A percentile compares a stretch with the other conserved stretches of the same genome.
Conservation (phyloP, 2,113 vertebrate species). For the Sebastes schlegelii region DNA sequence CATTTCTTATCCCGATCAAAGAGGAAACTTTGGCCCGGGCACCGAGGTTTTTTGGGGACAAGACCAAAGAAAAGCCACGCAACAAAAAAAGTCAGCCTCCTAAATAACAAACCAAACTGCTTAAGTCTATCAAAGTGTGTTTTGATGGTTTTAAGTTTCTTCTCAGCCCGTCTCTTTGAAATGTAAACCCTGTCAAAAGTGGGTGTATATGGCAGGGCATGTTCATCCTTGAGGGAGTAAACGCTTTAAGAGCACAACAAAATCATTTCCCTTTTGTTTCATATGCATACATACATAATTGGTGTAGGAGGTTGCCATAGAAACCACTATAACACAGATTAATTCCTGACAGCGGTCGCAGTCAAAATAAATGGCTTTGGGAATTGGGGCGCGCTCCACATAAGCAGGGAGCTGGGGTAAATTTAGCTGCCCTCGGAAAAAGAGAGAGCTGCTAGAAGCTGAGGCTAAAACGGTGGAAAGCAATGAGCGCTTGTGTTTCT, state of each 20-base stretch:
- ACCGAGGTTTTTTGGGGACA: conserved; percentile 45
- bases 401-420: conserved; percentile 74
- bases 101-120: conserved; percentile 49
- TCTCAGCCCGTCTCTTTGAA: conserved; percentile 54
- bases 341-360: conserved; percentile 78
- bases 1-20: conserved; percentile 25
- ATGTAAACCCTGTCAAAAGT: conserved; percentile 55
- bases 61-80: conserved; percentile 44
- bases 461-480: conserved; percentile 17
- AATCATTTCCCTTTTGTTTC: conserved; percentile 50
- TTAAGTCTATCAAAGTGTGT: conserved; percentile 52
- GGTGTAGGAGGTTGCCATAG: conserved; percentile 75
- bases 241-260: conserved; percentile 30
- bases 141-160: conserved; percentile 45
- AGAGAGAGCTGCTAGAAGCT: conserved; percentile 7
- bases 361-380: conserved; percentile 85
- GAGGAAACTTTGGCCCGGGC: conserved; percentile 42
- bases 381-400: conserved; percentile 81
- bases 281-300: conserved; percentile 75
- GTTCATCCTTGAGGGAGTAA: conserved; percentile 46
- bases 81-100: conserved; percentile 29
- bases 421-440: conserved; percentile 73
- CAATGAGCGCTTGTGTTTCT: background rate
- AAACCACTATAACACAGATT: conserved; percentile 77
- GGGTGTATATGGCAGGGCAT: conserved; percentile 1